Base-by-base conservation (phyloP, 2,888 invertebrate species). In the Eugnorisma glareosa region DNA sequence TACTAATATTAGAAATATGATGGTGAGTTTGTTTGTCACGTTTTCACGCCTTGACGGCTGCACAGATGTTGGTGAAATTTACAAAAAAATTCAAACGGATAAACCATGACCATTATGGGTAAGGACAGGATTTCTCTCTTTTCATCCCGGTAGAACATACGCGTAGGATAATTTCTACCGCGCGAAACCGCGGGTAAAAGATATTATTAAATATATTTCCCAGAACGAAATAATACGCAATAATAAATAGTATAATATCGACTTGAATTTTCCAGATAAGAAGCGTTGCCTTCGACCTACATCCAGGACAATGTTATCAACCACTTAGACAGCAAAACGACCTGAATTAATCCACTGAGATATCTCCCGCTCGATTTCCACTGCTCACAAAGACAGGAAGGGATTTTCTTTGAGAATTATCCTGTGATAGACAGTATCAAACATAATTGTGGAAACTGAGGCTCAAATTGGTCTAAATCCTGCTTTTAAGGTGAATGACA, bases 221-320 rank as follows among this genome's bases (percentile, higher is more conserved):
- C 40, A 37, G 31, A 31, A 43, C 8, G 48, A 71, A n/a, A n/a
- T n/a, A n/a, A 40, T 0, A 24, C 37, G 40, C 31, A 71, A 71
- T 71, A 43, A n/a, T 21, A 37, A 69, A 35, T 24, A 40, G 11
- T 5, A 7, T 13, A 5, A 7, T 13, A 5, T 37, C 15, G 21
- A 3, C 40, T 31, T 18, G 1, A 18, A 45, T 8, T 54, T 35
- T 31, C 69, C 21, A 21, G 21, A 28, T 35, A 24, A 15, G 13
- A 31, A 48, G 8, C 21, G 24, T 51, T n/a, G 11, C 18, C 15
- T 2, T 40, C 15, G n/a, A 45, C 67, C 67, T 21, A 78, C 3
- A 57, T 78, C 21, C 2, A 48, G 24, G 43, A 83, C 48, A 80
- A 66, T 63, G 15, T 67, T 70, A 83, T 67, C 40, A 70, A 35